These are phyloP conservation scores for Andricus curvator DNA, from an alignment of 2,888 invertebrate species.

Conservation along the genomic window DNA sequence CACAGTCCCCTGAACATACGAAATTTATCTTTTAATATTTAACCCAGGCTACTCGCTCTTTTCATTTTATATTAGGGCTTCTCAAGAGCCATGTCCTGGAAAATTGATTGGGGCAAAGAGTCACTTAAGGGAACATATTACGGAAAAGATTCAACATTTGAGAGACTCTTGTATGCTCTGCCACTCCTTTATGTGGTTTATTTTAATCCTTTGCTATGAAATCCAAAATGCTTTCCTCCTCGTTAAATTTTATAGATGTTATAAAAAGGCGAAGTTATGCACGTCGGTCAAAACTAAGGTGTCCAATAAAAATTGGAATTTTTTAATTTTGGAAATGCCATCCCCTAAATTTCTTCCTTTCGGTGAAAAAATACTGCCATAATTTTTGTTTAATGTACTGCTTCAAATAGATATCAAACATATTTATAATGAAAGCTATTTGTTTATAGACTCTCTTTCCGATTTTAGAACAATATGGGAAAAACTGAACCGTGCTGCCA, in stretches of 20 bases:
- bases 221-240: neutral
- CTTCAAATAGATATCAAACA: too few relatives aligned
- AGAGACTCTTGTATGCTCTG: neutral
- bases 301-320: too few relatives aligned
- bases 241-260: neutral
- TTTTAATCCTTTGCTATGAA: neutral
- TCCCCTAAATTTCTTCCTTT: too few relatives aligned
- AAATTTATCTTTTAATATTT: conserved; percentile 2
- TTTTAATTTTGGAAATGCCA: too few relatives aligned
- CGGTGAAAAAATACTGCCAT: too few relatives aligned
- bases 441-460: neutral
- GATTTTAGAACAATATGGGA: neutral
- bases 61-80: neutral
- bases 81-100: neutral
- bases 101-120: conserved; percentile 8
- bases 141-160: neutral
- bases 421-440: neutral
- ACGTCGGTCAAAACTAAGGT: too few relatives aligned
- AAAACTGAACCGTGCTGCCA: neutral
- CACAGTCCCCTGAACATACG: neutral
- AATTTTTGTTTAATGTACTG: too few relatives aligned
- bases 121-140: neutral
- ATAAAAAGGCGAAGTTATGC: neutral
- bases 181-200: neutral
- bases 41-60: neutral